Evolutionary conservation across 2,888 invertebrate genomes (phyloP).

Genomic region (Desoria tigrina): DNA sequence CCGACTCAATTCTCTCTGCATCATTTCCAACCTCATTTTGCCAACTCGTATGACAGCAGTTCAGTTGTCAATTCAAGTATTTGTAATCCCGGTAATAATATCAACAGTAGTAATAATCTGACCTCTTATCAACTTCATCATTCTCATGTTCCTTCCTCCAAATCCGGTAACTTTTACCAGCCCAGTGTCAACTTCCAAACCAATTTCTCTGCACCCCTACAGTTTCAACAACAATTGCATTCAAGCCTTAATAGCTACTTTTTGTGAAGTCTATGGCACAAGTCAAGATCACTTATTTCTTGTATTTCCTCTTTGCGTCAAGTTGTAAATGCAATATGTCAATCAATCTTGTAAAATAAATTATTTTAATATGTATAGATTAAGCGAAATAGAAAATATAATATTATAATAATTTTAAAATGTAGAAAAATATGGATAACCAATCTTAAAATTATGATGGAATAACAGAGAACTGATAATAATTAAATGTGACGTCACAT

Average conservation of each 20-base stretch:
- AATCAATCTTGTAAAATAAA: too few relatives aligned
- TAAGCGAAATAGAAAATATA: too few relatives aligned
- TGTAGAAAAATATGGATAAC: too few relatives aligned
- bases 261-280: too few relatives aligned
- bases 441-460: too few relatives aligned
- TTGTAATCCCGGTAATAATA: constrained; percentile 28
- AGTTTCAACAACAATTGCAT: constrained; percentile 18
- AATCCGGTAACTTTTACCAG: constrained; percentile 9
- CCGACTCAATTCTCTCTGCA: constrained; percentile 35
- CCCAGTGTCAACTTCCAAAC: constrained; percentile 11
- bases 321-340: too few relatives aligned
- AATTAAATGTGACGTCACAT: too few relatives aligned
- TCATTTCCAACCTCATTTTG: constrained; percentile 9
- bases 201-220: constrained; percentile 13
- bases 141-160: constrained; percentile 32
- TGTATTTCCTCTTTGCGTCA: too few relatives aligned
- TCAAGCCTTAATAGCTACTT: constrained; percentile 10
- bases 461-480: too few relatives aligned
- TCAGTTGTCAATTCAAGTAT: constrained; percentile 26
- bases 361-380: too few relatives aligned
- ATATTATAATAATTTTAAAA: too few relatives aligned
- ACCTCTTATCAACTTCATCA: constrained; percentile 38
- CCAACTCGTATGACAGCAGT: constrained; percentile 18
- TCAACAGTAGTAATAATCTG: constrained; percentile 20
- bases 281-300: too few relatives aligned